Base-by-base conservation (phyloP, 2,888 invertebrate species). In the Drosophila maculinotata region DNA sequence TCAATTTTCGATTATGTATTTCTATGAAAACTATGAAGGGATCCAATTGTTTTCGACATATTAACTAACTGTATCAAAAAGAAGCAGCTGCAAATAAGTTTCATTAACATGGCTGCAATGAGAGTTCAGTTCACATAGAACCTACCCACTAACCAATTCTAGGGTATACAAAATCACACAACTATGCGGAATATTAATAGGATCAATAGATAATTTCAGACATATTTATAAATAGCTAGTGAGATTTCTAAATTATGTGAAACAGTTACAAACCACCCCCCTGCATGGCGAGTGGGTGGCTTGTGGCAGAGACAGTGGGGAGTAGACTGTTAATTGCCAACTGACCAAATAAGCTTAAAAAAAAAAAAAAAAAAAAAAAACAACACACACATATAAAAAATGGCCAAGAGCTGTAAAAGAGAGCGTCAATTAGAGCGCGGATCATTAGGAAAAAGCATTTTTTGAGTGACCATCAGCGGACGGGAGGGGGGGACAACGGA, bases 401-500 rank as follows among this genome's bases (percentile, higher is more conserved):
- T 48, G 14, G 41, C 36, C 10, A 54, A 57, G 12, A 49, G 31
- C 35, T 35, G 33, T 14, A 49, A 15, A 8, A 39, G 51, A 54
- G 63, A 65, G 70, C 33, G 78, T 84, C 84, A 79, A 79, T 80
- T 84, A 79, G 78, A 79, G 78, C 70, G 66, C 63, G 64, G 53
- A 84, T 79, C 81, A 84, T 79, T 83, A 79, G 67, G 67, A 64
- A 53, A 57, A 57, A 41, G 20, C 20, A 36, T 73, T 68, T 67
- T 60, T 71, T 71, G 62, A 67, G 72, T 51, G 68, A 67, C 62
- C 36, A 60, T 52, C 39, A 52, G 36, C 20, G 15, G 47, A 38
- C 45, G n/a, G n/a, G n/a, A n/a, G n/a, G n/a, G n/a, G n/a, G 58
- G 14, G 41, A 41, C 39, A 14, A 20, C 31, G n/a, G 17, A 23